A percentile compares a stretch with the other conserved stretches of the same genome.
phyloP scores from a whole-genome alignment of 2,113 vertebrate species.

The Gnathonemus longibarbis region DNA sequence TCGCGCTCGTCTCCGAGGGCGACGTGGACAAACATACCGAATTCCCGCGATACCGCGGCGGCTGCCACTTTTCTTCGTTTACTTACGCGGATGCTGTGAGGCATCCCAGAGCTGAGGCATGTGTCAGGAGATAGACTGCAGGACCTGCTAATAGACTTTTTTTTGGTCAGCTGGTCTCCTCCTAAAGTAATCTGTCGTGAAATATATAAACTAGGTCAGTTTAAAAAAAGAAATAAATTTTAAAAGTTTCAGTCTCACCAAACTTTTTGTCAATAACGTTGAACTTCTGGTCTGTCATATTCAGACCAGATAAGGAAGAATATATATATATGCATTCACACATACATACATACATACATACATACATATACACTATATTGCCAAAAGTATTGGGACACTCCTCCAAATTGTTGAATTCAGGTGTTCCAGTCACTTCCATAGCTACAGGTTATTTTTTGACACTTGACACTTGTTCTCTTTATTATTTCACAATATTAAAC shows the following conservation, averaged over 20 bases:
- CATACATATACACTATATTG: no score
- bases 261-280: not conserved
- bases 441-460: not conserved
- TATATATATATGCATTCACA: no score
- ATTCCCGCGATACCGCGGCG: not conserved
- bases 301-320: not conserved
- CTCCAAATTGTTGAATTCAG: no score
- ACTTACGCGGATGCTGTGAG: not conserved
- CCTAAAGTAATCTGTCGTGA: not conserved
- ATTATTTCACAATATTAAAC: not conserved
- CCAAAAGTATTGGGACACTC: no score
- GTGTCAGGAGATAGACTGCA: conserved; percentile 10
- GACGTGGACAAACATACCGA: not conserved
- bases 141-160: not conserved
- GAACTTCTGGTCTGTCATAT: not conserved
- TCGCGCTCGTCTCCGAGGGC: not conserved
- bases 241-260: not conserved
- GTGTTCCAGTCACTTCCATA: no score
- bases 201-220: conserved; percentile 9
- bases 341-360: no score
- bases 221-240: not conserved
- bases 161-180: not conserved
- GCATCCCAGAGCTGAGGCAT: not conserved
- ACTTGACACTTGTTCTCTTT: not conserved
- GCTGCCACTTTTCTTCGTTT: not conserved